Conservation (phyloP, 2,113 vertebrate species). For the Origma solitaria region DNA sequence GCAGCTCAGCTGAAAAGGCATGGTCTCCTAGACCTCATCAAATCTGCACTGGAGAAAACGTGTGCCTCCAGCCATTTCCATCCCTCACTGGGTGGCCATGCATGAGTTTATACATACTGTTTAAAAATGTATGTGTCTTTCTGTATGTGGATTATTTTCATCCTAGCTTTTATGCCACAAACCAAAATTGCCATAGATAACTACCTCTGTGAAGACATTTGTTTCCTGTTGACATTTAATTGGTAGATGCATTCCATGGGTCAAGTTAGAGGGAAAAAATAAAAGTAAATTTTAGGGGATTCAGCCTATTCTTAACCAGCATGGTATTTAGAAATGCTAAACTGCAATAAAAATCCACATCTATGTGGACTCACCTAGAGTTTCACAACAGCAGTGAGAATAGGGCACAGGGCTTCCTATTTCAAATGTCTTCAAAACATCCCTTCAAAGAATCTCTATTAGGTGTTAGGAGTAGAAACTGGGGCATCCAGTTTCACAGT, state of each 20-base stretch:
- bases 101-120: neutral
- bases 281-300: neutral
- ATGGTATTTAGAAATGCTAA: conserved; percentile 8
- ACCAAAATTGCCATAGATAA: conserved; percentile 13
- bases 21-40: neutral
- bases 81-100: neutral
- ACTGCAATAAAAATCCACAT: conserved; percentile 38
- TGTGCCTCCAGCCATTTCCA: neutral
- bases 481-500: conserved; percentile 55
- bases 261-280: neutral
- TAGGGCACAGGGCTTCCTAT: conserved; percentile 23
- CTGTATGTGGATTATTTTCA: neutral
- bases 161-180: neutral
- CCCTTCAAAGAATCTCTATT: conserved; percentile 49
- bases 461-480: conserved; percentile 45
- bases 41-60: neutral
- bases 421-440: conserved; percentile 58
- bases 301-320: conserved; percentile 3
- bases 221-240: conserved; percentile 15
- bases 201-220: neutral
- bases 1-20: neutral
- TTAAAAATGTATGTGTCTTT: neutral
- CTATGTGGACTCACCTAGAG: neutral
- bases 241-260: neutral
- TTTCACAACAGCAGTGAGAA: conserved; percentile 47